These are phyloP conservation scores for Nematopogon swammerdamellus DNA, from an alignment of 2,888 invertebrate genomes.

Conservation along the genomic window DNA sequence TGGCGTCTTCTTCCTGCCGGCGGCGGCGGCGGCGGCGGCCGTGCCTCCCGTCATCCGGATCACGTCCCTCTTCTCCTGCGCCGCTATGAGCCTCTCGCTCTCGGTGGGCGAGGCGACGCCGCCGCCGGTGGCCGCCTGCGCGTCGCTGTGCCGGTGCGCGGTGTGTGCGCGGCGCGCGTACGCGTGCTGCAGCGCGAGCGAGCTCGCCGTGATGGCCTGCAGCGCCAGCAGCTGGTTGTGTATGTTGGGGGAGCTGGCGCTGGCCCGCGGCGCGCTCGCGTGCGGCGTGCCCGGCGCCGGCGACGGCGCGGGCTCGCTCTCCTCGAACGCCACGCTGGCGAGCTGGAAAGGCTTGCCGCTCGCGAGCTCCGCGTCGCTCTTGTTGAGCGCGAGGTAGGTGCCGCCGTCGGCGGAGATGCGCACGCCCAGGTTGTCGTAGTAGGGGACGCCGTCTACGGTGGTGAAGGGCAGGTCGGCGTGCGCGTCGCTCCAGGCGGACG, in stretches of 20 bases:
- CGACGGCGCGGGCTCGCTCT: constrained; percentile 43
- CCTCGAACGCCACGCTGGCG: too few species aligned
- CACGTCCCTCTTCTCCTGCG: constrained; percentile 7
- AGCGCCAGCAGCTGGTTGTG: constrained; percentile 45
- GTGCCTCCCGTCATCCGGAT: constrained; percentile 3
- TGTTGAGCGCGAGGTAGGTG: constrained; percentile 72
- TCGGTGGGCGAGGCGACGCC: constrained; percentile 19
- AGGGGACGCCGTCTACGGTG: constrained; percentile 44
- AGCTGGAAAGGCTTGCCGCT: constrained; percentile 17
- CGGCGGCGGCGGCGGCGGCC: not conserved
- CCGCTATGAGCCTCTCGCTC: too few species aligned
- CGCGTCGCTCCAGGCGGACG: constrained; percentile 65
- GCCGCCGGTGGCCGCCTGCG: too few species aligned
- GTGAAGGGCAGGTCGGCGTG: constrained; percentile 36
- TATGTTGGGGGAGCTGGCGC: constrained; percentile 52
- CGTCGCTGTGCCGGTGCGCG: not conserved
- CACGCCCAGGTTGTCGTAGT: constrained; percentile 78
- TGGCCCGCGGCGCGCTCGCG: constrained; percentile 38
- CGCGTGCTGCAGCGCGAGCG: not conserved
- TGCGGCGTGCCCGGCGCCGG: constrained; percentile 53
- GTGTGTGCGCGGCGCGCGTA: not conserved
- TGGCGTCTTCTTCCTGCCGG: constrained; percentile 50
- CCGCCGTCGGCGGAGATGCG: constrained; percentile 83
- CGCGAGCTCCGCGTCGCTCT: constrained; percentile 60
- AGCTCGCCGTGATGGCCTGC: constrained; percentile 30